Evolutionary conservation across 2,113 vertebrate species (phyloP).

Genomic region (Hylia prasina): DNA sequence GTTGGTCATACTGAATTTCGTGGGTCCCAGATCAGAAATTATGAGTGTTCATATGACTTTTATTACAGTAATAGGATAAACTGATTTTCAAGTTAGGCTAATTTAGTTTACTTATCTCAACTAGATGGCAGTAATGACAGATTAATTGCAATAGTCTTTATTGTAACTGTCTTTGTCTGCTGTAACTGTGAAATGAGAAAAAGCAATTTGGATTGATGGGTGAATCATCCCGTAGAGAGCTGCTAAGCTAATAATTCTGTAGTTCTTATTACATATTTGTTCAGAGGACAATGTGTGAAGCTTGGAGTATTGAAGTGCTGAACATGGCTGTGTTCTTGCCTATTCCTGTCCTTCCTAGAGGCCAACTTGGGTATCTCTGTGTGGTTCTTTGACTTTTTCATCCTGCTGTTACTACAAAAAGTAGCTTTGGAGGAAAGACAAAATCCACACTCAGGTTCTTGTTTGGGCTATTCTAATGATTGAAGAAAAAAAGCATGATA

Average conservation of each 20-base stretch:
- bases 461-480: neutral
- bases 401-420: neutral
- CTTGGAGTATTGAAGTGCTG: neutral
- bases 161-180: conserved; percentile 47
- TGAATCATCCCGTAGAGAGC: conserved; percentile 49
- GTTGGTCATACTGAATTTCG: conserved; percentile 34
- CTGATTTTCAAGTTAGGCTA: conserved; percentile 54
- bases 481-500: neutral
- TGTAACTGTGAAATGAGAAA: conserved; percentile 34
- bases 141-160: conserved; percentile 60
- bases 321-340: neutral
- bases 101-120: conserved; percentile 60
- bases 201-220: conserved; percentile 49
- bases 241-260: conserved; percentile 10
- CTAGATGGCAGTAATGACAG: conserved; percentile 49
- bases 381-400: neutral
- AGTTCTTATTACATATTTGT: neutral
- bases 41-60: conserved; percentile 34
- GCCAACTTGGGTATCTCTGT: neutral
- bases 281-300: neutral
- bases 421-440: neutral
- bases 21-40: conserved; percentile 20
- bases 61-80: conserved; percentile 54
- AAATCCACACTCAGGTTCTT: neutral
- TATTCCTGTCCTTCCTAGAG: neutral